These are phyloP conservation scores for Micropoecilia bifurca DNA, from an alignment of 2,797 vertebrate species.

Conservation along the genomic window DNA sequence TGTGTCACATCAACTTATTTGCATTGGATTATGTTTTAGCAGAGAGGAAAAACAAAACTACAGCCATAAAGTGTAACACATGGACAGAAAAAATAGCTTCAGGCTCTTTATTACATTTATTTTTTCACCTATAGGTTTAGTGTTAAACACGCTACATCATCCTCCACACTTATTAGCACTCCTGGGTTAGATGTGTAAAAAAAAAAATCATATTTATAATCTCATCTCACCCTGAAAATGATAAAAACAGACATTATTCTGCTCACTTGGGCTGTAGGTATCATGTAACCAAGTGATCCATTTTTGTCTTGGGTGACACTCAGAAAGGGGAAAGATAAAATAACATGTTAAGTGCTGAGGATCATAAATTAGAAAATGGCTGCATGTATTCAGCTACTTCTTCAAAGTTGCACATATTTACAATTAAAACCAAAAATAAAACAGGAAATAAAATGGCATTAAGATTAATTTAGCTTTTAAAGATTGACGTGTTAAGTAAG, in stretches of 20 bases:
- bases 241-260: background rate
- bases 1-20: background rate
- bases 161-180: background rate
- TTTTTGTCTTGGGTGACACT: background rate
- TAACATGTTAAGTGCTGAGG: background rate
- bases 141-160: background rate
- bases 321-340: background rate
- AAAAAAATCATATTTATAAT: background rate
- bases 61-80: background rate
- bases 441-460: background rate
- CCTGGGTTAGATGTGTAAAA: background rate
- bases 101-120: background rate
- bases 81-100: background rate
- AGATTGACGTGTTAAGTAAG: background rate
- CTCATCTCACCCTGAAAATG: background rate
- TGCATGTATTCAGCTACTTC: background rate
- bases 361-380: background rate
- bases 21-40: background rate
- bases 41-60: background rate
- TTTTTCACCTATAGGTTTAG: background rate
- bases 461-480: background rate
- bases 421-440: background rate
- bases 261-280: background rate
- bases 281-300: background rate
- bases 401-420: background rate